These are phyloP conservation scores for Murina feae DNA, from an alignment of 2,113 vertebrate genomes.

Conservation along the genomic window DNA sequence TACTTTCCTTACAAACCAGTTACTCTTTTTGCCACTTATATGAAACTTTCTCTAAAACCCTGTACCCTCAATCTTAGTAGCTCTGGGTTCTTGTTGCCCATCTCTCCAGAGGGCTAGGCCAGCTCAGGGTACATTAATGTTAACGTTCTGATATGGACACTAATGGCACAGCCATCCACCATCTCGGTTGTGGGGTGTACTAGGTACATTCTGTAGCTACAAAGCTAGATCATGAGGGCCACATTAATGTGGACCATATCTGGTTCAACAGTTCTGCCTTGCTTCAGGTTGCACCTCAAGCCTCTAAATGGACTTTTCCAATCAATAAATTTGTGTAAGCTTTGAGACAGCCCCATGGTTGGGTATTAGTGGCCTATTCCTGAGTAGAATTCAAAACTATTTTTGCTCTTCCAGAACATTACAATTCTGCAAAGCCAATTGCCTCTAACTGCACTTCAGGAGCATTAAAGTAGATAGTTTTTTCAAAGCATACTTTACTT, in stretches of 20 bases:
- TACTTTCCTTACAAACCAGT: neutral
- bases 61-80: neutral
- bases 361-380: neutral
- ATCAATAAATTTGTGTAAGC: neutral
- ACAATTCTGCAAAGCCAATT: neutral
- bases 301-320: neutral
- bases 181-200: neutral
- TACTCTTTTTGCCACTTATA: neutral
- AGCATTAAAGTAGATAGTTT: neutral
- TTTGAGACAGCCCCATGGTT: neutral
- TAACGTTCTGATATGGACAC: neutral
- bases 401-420: neutral
- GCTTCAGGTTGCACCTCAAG: neutral
- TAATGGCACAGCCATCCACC: neutral
- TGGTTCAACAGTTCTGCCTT: neutral
- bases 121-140: neutral
- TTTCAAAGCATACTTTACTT: neutral
- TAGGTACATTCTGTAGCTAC: neutral
- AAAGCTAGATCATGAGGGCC: neutral
- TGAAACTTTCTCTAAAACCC: neutral
- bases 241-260: neutral
- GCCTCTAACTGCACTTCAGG: neutral
- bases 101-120: neutral
- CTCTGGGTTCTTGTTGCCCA: neutral
- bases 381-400: neutral